Base-by-base conservation (phyloP, 2,888 invertebrate species). In the Plagiodera versicolora region DNA sequence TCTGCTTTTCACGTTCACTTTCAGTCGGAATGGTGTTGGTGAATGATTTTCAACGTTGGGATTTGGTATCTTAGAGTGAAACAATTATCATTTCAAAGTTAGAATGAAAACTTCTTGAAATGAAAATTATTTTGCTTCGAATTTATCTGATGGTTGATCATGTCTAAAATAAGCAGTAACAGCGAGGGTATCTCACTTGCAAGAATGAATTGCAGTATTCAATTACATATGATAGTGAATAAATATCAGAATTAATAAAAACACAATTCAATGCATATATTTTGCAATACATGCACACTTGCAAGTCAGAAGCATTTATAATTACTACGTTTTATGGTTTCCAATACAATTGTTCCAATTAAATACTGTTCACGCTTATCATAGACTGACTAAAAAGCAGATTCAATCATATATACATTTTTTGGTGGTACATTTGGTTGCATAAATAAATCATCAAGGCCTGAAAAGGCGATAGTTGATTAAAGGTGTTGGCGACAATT, bases 1-100 rank as follows among this genome's bases (percentile, higher is more conserved):
- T 68, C 14, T 70, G 68, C 65, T 65, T 70, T 69, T 72, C 65
- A 65, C 68, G 67, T 66, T 65, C 65, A 69, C 69, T 65, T 63
- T 24, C 63, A 67, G 56, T 66, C 58, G 55, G 64, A 57, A 50
- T 65, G 64, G 65, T 64, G 53, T 65, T 64, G 67, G 63, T 63
- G 67, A 64, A 67, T 70, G 68, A 67, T 66, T 64, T 67, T 62
- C 48, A 48, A 18, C 61, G 49, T 58, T 63, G 66, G 68, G 64
- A 58, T 61, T 56, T 63, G 59, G 63, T 55, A 46, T 60, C 58
- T 56, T 58, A 59, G 64, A 56, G 55, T 52, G 53, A 52, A 60
- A 51, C 47, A 56, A 56, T 20, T 58, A 54, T 56, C 39, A 18
- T 19, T 18, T 30, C n/a, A 32, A n/a, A 17, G 32, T 11, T 32